These are phyloP conservation scores for Apotomis betuletana DNA, from an alignment of 2,888 invertebrate genomes.

Conservation along the genomic window DNA sequence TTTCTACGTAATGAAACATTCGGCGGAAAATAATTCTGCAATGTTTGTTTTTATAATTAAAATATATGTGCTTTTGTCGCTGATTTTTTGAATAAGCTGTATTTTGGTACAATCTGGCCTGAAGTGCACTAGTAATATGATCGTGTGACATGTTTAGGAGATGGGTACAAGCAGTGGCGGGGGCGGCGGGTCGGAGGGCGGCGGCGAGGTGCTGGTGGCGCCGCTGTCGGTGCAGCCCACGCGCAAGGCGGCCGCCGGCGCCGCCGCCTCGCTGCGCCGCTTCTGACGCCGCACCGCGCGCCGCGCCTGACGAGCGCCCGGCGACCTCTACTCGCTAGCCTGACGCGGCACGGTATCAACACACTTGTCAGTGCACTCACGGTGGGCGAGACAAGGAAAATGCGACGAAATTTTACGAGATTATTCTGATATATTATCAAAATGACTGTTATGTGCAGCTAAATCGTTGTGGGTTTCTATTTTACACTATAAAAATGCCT, in stretches of 20 bases:
- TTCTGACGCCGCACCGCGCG: constrained; percentile 82
- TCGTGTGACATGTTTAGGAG: constrained; percentile 80
- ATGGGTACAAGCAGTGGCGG: constrained; percentile 85
- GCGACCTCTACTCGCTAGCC: no score
- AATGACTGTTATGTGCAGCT: constrained; percentile 14
- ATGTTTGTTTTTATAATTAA: no score
- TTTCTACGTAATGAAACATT: no score
- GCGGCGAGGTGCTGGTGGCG: constrained; percentile 86
- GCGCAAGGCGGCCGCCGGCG: constrained; percentile 87
- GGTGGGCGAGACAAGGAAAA: constrained; percentile 10
- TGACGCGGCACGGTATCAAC: no score
- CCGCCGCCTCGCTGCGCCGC: constrained; percentile 87
- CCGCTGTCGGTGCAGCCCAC: constrained; percentile 94
- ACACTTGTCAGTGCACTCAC: background rate
- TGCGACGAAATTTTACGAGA: constrained; percentile 3
- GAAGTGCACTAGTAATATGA: background rate
- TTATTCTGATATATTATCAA: constrained; percentile 8
- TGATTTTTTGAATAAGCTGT: no score
- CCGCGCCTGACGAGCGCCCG: constrained; percentile 51
- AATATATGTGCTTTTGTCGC: no score
- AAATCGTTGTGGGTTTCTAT: background rate
- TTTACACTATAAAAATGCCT: background rate
- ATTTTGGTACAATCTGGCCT: no score
- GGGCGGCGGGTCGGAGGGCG: constrained; percentile 74
- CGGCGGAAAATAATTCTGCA: no score